Conservation (phyloP, 1,140 invertebrate species). For the Drosophila athabasca region DNA sequence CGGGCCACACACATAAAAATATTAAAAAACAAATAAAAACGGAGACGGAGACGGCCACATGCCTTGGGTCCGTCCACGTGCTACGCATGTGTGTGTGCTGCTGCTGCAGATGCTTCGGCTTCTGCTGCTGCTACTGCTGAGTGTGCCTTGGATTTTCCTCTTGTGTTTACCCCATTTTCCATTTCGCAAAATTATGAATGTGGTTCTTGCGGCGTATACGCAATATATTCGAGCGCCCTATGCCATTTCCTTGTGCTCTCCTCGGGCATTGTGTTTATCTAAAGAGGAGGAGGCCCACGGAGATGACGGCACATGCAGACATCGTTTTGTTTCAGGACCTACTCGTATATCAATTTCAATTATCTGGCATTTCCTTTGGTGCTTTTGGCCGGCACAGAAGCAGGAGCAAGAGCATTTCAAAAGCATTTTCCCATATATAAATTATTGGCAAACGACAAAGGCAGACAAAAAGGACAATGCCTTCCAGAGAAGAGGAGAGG, state of each 20-base stretch:
- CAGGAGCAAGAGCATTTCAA: slow-evolving; percentile 19
- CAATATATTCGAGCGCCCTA: slow-evolving; percentile 49
- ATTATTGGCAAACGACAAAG: slow-evolving; percentile 64
- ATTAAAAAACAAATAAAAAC: slow-evolving; percentile 72
- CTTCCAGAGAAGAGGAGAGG: neutral
- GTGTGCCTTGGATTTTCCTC: slow-evolving; percentile 24
- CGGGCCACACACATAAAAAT: slow-evolving; percentile 59
- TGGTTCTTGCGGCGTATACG: slow-evolving; percentile 66
- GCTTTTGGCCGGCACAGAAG: neutral
- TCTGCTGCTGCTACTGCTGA: too few relatives aligned
- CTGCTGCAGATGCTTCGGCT: too few relatives aligned
- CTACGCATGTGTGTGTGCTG: slow-evolving; percentile 20
- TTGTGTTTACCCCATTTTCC: slow-evolving; percentile 70
- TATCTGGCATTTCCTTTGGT: slow-evolving; percentile 53
- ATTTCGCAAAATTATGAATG: slow-evolving; percentile 75
- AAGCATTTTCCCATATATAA: slow-evolving; percentile 66
- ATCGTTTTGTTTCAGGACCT: slow-evolving; percentile 56
- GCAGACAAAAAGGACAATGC: slow-evolving; percentile 54
- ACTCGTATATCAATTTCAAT: slow-evolving; percentile 80
- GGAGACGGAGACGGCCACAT: slow-evolving; percentile 42
- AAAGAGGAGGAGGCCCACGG: slow-evolving; percentile 8
- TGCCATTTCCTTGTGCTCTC: slow-evolving; percentile 12
- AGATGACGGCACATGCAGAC: slow-evolving; percentile 17
- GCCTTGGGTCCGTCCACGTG: slow-evolving; percentile 55
- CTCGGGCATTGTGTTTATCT: slow-evolving; percentile 61